A percentile compares a stretch with the other conserved stretches of the same genome.
These are phyloP conservation scores for Tupiocoris notatus DNA, from an alignment of 2,888 invertebrate species.

Conservation along the genomic window DNA sequence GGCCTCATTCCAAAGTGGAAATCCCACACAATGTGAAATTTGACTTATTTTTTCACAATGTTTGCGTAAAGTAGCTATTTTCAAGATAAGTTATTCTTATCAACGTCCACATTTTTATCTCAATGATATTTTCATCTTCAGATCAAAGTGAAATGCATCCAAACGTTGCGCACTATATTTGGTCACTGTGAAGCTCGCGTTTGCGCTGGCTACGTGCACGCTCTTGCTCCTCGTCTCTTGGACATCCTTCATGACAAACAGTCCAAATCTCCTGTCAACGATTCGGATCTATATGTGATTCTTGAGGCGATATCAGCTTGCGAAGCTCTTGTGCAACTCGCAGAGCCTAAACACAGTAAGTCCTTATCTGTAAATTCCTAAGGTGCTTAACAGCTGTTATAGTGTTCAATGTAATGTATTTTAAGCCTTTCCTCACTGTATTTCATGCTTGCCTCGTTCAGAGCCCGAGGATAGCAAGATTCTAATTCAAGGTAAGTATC, in stretches of 20 bases:
- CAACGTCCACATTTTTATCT: background rate
- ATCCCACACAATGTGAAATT: too few relatives aligned
- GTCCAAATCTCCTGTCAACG: slow-evolving; percentile 62
- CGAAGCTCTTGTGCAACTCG: slow-evolving; percentile 70
- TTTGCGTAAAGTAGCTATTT: too few relatives aligned
- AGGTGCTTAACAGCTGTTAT: background rate
- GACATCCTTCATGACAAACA: slow-evolving; percentile 69
- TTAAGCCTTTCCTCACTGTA: slow-evolving; percentile 6
- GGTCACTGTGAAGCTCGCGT: slow-evolving; percentile 67
- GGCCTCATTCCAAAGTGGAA: too few relatives aligned
- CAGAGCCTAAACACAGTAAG: slow-evolving; percentile 77
- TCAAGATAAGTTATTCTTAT: background rate
- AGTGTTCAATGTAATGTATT: background rate
- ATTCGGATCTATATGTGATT: slow-evolving; percentile 69
- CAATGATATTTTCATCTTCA: slow-evolving; percentile 51
- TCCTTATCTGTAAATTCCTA: slow-evolving; percentile 49
- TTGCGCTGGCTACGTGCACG: slow-evolving; percentile 76
- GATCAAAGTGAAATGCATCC: slow-evolving; percentile 75
- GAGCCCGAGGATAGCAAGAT: slow-evolving; percentile 31
- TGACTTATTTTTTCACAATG: too few relatives aligned
- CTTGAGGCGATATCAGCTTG: slow-evolving; percentile 72
- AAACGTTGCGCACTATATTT: slow-evolving; percentile 75
- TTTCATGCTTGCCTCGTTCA: slow-evolving; percentile 30
- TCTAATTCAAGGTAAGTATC: slow-evolving; percentile 38
- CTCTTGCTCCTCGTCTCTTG: slow-evolving; percentile 74